Base-by-base conservation (phyloP, 2,888 invertebrate genomes). In the Xanthorhoe designata region DNA sequence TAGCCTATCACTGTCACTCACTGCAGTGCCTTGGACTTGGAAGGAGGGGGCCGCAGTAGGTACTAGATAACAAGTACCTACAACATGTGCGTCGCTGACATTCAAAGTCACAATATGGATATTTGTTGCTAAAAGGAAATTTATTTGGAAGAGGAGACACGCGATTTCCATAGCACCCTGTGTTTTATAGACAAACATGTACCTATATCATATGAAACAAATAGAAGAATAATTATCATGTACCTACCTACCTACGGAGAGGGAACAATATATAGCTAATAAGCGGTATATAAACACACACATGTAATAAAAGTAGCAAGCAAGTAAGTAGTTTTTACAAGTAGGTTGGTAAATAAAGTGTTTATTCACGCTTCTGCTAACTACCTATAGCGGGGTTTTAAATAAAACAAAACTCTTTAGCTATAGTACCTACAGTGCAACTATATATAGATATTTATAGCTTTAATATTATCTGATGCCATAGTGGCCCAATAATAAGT, bases 111-210 rank as follows among this genome's bases (percentile, higher is more conserved):
- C 32, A 32, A 32, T 32, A 7, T 3, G 38, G 10, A 42, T 13
- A 2, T 42, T 3, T 13, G 10, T 42, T 13, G 38, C 38, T 13
- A 3, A 42, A 42, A 13, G 52, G 51, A 57, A 53, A 17, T 19
- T 18, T 10, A 29, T 47, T 61, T 47, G 32, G 52, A 66, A 53
- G 56, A 9, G 24, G 47, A 55, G 58, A 64, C 67, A 59, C 65
- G 64, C 58, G 24, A 60, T 62, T 52, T 71, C 78, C 85, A 86
- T 89, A 91, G 89, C 90, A 91, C 90, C 90, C 90, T 86, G 86
- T 73, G 72, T 77, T 75, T 78, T 50, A 67, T 32, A 57, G 59
- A 78, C 79, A 47, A 82, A 71, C 70, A 75, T 65, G 69, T n/a
- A n/a, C n/a, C n/a, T n/a, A 81, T 24, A 76, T 65, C 73, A 75